Evolutionary conservation across 37 sponge, comb jelly and placozoan genomes (phyloP), one percentile per base, ranked within the genome.

Genomic region (Ephydatia muelleri): DNA sequence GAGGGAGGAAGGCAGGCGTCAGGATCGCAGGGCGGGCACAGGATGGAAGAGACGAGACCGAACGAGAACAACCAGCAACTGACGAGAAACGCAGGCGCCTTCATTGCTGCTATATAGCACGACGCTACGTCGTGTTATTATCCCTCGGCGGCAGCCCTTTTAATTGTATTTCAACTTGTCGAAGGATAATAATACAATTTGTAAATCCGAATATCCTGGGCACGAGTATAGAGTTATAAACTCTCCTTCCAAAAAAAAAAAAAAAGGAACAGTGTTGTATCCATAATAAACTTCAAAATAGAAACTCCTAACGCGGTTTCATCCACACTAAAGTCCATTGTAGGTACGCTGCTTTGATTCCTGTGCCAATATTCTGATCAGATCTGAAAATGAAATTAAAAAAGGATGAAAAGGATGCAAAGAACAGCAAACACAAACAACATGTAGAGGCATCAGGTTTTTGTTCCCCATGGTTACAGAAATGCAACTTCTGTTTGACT

Each of bases 281-380:
- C 43, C 43, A 43, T 43, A 43, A 6, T 6, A 43, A 43, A 3
- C 43, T 21, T 21, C 9, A 57, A 57, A 57, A 21, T 11, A 14
- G 16, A 4, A 19, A 1, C 19, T 14, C 6, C 6, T 16, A 57
- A 57, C 19, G 57, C 19, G 9, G 9, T 21, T 43, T 43, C 43
- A 6, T 6, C 57, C 57, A 14, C 16, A 57, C 57, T 57, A 94
- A 67, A 94, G 88, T 30, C 97, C 95, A 97, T 97, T 97, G 91
- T 97, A 97, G 0, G 88, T 49, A 0, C 67, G 82, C 70, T 94
- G 93, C 0, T 72, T 79, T 49, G 93, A 78, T 29, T 90, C 91
- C 67, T 97, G 97, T 47, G 76, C 89, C 43, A 97, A 76, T 9
- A 95, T 77, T 74, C 49, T 38, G 36, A 90, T 95, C 28, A 95